These are phyloP conservation scores for Drosophila sucinea DNA, from an alignment of 1,140 invertebrate species.

Conservation along the genomic window DNA sequence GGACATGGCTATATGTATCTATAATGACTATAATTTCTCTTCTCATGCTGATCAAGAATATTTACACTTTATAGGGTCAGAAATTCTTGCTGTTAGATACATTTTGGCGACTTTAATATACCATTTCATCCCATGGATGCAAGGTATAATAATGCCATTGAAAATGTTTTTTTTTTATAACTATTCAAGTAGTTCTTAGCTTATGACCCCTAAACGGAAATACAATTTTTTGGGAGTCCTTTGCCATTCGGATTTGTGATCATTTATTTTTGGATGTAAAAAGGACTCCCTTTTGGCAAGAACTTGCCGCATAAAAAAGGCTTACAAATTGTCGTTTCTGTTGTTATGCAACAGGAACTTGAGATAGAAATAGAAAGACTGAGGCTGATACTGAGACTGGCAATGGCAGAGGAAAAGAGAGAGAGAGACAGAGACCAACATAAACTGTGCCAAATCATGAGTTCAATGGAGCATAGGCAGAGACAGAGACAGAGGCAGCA, in stretches of 20 bases:
- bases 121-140: too few relatives aligned
- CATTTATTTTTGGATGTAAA: background rate
- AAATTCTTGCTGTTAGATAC: too few relatives aligned
- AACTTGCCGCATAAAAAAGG: slow-evolving; percentile 3
- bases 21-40: too few relatives aligned
- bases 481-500: slow-evolving; percentile 9
- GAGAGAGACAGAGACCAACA: background rate
- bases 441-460: slow-evolving; percentile 24
- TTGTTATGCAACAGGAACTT: background rate
- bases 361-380: background rate
- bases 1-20: too few relatives aligned
- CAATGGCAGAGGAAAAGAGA: slow-evolving; percentile 4
- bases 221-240: background rate
- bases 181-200: background rate
- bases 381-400: background rate
- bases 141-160: too few relatives aligned
- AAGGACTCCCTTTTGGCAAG: background rate
- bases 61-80: too few relatives aligned
- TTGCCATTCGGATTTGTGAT: background rate
- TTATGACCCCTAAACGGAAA: too few relatives aligned
- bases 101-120: too few relatives aligned
- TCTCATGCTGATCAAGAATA: too few relatives aligned
- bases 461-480: slow-evolving; percentile 15
- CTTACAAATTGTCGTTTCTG: slow-evolving; percentile 2
- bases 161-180: background rate